phyloP scores from a whole-genome alignment of 1,140 invertebrate genomes.

The Parapsyche elsis region DNA sequence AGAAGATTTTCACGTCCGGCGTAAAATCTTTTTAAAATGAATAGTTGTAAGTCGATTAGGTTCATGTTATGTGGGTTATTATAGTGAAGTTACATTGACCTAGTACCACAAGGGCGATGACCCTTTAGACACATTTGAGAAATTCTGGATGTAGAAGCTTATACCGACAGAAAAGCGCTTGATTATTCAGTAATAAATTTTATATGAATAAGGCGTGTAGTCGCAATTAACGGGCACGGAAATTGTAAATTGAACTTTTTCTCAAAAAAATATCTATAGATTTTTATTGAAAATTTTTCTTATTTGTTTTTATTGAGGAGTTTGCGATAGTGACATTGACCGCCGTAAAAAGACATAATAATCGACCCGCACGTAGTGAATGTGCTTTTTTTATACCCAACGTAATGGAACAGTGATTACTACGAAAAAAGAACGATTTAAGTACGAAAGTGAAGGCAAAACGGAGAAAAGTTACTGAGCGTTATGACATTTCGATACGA shows the following conservation, averaged over 20 bases:
- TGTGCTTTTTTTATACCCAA: conserved; percentile 8
- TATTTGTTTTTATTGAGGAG: not conserved
- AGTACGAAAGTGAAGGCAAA: conserved; percentile 40
- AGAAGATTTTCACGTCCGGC: conserved; percentile 28
- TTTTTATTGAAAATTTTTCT: not conserved
- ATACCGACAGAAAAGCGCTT: too few species aligned
- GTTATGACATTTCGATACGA: conserved; percentile 18
- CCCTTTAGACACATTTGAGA: not conserved
- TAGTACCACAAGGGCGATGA: conserved; percentile 3
- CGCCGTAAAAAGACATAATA: conserved; percentile 3
- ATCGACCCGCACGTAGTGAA: conserved; percentile 16
- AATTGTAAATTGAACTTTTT: too few species aligned
- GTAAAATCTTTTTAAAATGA: not conserved
- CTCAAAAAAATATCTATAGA: not conserved
- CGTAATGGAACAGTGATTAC: conserved; percentile 36
- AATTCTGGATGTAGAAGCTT: too few species aligned
- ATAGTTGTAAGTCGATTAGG: not conserved
- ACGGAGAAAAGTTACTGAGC: conserved; percentile 23
- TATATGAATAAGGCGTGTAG: too few species aligned
- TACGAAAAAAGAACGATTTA: conserved; percentile 42
- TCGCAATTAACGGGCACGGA: not conserved
- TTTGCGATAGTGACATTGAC: conserved; percentile 33
- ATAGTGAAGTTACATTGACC: not conserved
- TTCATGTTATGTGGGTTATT: conserved; percentile 7
- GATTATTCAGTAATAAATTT: too few species aligned